Evolutionary conservation across 2,888 invertebrate genomes (phyloP), one percentile per base, ranked within the genome.

Genomic region (Sylvicola cinctus): DNA sequence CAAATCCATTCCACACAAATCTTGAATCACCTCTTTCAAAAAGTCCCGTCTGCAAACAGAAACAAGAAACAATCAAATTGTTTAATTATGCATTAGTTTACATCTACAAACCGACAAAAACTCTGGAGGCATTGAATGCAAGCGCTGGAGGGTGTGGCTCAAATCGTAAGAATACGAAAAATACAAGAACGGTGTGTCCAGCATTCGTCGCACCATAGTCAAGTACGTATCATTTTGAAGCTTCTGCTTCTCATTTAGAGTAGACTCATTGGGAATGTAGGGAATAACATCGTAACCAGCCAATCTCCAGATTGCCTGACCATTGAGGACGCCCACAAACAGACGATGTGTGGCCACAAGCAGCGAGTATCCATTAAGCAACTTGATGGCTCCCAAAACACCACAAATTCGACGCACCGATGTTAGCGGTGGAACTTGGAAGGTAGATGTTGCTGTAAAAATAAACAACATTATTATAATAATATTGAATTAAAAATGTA

Each of bases 151-250:
- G 1, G 85, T 71, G 55, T 93, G 91, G 16, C 88, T 87, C 36
- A 98, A 58, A 59, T 98, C 96, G 50, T 87, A 88, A 2, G 83
- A 78, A 47, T 88, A 84, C 12, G 91, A 93, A 61, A 87, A 96
- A 60, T 93, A 98, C 45, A 84, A 83, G 46, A 75, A 73, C 2
- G 88, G 85, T 2, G 83, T 80, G 27, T 74, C 70, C 35, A 98
- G 61, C 1, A 85, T 77, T 38, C 67, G 64, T 38, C 80, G 76
- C 10, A 96, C 50, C 85, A 98, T 84, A 5, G 70, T 67, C 46
- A 90, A 61, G 50, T 95, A 96, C 4, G 66, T 65, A 40, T 67
- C 70, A 58, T 96, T 91, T 52, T 84, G 78, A 42, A 76, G 68
- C 43, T 74, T 71, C 73, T 78, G 61, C 11, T 8, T 11, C 25